phyloP scores from a whole-genome alignment of 1,140 invertebrate genomes.

The Zaprionus vittiger region DNA sequence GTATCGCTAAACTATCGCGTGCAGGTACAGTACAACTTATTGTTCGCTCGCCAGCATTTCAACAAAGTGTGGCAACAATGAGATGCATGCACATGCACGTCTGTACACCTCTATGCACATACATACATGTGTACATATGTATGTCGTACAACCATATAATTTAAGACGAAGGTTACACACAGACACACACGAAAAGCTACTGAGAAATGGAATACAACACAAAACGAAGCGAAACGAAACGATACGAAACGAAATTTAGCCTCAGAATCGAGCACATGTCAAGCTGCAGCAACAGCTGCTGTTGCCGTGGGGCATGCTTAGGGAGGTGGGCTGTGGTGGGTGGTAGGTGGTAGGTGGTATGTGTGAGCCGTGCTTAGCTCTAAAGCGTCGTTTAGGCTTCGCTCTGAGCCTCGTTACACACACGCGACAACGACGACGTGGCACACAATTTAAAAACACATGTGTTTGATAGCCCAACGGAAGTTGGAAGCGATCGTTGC shows the following conservation, averaged over 20 bases:
- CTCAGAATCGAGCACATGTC: conserved; percentile 29
- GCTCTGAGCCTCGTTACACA: conserved; percentile 46
- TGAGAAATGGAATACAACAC: conserved; percentile 34
- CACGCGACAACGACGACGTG: conserved; percentile 36
- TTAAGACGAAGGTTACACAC: conserved; percentile 60
- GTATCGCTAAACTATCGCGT: background rate
- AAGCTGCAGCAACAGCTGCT: conserved; percentile 23
- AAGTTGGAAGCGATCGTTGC: conserved; percentile 25
- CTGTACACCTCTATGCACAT: background rate
- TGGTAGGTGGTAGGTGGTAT: background rate
- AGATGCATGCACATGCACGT: conserved; percentile 18
- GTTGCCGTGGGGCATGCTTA: background rate
- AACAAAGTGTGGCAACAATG: conserved; percentile 27
- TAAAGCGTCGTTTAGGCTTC: conserved; percentile 47
- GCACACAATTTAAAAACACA: conserved; percentile 34
- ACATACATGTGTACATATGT: background rate
- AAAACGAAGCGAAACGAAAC: conserved; percentile 1
- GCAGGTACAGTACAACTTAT: background rate
- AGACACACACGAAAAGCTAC: conserved; percentile 45
- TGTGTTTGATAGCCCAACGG: conserved; percentile 23
- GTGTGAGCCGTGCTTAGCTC: background rate
- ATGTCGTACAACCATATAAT: conserved; percentile 55
- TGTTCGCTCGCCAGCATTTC: background rate
- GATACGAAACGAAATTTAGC: conserved; percentile 5
- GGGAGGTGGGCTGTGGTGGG: background rate